A percentile compares a stretch with the other conserved stretches of the same genome.
Evolutionary conservation across 2,888 invertebrate genomes (phyloP).

Genomic region (Amphiduros pacificus): DNA sequence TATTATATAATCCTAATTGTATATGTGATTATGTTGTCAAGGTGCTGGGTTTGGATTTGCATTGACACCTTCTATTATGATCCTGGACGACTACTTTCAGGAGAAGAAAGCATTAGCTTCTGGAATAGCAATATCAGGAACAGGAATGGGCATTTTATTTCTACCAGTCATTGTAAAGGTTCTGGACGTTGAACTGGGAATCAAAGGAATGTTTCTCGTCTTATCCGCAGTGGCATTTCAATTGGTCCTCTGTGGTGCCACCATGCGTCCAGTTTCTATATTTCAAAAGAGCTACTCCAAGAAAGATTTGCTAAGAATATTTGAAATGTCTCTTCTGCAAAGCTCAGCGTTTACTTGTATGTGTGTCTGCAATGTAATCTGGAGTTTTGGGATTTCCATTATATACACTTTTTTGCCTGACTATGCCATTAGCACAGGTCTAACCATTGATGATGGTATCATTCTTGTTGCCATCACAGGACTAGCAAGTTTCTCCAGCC

Average conservation of each 20-base stretch:
- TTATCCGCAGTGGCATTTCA: neutral
- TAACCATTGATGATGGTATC: slow-evolving; percentile 30
- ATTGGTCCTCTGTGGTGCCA: neutral
- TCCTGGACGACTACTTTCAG: slow-evolving; percentile 15
- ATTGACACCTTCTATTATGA: slow-evolving; percentile 23
- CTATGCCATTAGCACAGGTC: slow-evolving; percentile 43
- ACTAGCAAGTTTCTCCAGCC: slow-evolving; percentile 45
- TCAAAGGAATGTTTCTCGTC: neutral
- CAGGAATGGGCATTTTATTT: neutral
- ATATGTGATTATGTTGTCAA: neutral
- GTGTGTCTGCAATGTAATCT: slow-evolving; percentile 52
- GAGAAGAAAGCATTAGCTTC: neutral
- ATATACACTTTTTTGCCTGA: slow-evolving; percentile 52
- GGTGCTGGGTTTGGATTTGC: slow-evolving; percentile 26
- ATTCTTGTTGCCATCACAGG: slow-evolving; percentile 48
- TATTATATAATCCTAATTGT: too few species aligned
- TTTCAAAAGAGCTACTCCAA: neutral
- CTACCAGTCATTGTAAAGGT: neutral
- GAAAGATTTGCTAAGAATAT: slow-evolving; percentile 21
- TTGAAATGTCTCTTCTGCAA: slow-evolving; percentile 36
- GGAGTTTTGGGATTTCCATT: slow-evolving; percentile 51
- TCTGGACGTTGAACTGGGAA: neutral
- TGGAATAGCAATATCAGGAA: neutral
- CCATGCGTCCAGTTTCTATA: neutral
- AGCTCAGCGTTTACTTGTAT: slow-evolving; percentile 48